Base-by-base conservation (phyloP, 1,140 invertebrate species). In the Bombus superbus region DNA sequence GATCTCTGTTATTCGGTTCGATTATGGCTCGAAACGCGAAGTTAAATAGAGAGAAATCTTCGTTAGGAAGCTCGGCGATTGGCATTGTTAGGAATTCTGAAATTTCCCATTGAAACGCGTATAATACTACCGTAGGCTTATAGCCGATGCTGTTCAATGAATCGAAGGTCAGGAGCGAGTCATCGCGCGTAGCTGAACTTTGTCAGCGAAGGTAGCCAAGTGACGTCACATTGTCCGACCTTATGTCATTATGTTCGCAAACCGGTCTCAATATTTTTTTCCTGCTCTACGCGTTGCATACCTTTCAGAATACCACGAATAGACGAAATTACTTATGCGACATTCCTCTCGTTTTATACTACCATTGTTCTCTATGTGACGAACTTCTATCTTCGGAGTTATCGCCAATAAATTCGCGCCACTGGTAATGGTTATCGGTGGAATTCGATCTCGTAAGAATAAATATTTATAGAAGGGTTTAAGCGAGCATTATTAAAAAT, bases 181-280 rank as follows among this genome's bases (percentile, higher is more conserved):
- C 85, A 83, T 83, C 85, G 75, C 68, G 75, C 75, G 81, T 59
- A 71, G 68, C 85, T 83, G 85, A 78, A 86, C 85, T 86, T 83
- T 83, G 85, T 86, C 69, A 78, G 40, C 73, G 66, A 53, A 72
- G 42, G 81, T 42, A 68, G 74, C 32, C 62, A 59, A 83, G 57
- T 86, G 85, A 86, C 85, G 85, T 86, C 85, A 86, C 81, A 83
- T 9, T 40, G 38, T 40, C 53, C 73, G n/a, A 62, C 74, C 85
- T 86, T 86, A 86, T 78, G 85, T 86, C 85, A 86, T 78, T 86
- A 83, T 57, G 57, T 75, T 53, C 0, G 75, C 22, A 59, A 86
- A 80, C 75, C 85, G 85, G 85, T 86, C 77, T 82, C 1, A 1
- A 8, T 18, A 18, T 79, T 64, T 78, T 11, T 79, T 72, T 64